Evolutionary conservation across 1,140 invertebrate genomes (phyloP).

Genomic region (Grapholita molesta): DNA sequence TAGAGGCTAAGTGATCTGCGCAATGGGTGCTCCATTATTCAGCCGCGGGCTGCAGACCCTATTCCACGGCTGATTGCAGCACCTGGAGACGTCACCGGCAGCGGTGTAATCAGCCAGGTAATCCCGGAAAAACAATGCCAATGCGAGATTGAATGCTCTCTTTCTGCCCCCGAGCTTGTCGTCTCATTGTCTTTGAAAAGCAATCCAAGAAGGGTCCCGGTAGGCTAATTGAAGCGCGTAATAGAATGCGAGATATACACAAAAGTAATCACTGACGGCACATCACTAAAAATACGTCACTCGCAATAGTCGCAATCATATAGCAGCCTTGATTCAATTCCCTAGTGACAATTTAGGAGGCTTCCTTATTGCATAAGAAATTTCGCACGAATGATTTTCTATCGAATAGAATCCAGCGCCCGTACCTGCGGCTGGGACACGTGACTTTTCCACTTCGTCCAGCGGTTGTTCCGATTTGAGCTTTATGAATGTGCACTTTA

Average conservation of each 20-base stretch:
- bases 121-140: constrained; percentile 61
- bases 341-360: constrained; percentile 35
- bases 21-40: constrained; percentile 49
- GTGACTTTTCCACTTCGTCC: constrained; percentile 24
- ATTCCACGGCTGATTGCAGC: constrained; percentile 61
- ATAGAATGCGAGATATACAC: background rate
- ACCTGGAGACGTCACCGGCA: constrained; percentile 46
- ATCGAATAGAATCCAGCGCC: constrained; percentile 27
- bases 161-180: background rate
- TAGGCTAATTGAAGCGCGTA: background rate
- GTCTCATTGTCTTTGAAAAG: background rate
- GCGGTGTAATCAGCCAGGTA: constrained; percentile 62
- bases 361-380: constrained; percentile 35
- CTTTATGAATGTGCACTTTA: background rate
- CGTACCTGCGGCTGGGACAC: constrained; percentile 23
- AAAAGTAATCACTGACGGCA: background rate
- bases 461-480: background rate
- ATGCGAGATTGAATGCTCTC: constrained; percentile 42
- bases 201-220: background rate
- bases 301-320: background rate
- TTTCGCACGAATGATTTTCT: constrained; percentile 39
- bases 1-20: background rate
- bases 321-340: constrained; percentile 19
- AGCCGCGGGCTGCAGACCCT: constrained; percentile 37
- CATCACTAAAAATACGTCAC: background rate